These are phyloP conservation scores for Megaleporinus macrocephalus DNA, from an alignment of 2,113 vertebrate species.

Conservation along the genomic window DNA sequence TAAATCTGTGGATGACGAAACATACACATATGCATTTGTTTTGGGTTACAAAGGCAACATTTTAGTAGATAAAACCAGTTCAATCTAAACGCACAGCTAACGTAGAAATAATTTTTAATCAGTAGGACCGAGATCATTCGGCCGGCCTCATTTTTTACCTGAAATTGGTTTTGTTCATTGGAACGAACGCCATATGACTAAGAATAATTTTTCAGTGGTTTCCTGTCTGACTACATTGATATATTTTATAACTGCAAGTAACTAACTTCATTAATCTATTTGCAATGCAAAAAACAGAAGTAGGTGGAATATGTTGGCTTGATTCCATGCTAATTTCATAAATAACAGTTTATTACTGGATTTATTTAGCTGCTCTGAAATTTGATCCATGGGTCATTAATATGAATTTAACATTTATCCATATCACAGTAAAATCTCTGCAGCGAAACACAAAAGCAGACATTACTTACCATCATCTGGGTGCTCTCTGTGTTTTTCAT, in stretches of 20 bases:
- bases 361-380: too few species aligned
- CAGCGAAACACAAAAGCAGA: not conserved
- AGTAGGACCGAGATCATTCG: not conserved
- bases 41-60: not conserved
- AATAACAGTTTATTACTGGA: not conserved
- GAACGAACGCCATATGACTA: not conserved
- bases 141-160: not conserved
- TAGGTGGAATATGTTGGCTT: not conserved
- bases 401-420: too few species aligned
- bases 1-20: not conserved
- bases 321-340: not conserved
- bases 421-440: too few species aligned
- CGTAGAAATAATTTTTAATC: not conserved
- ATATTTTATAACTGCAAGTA: not conserved
- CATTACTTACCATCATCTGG: constrained; percentile 88
- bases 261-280: not conserved
- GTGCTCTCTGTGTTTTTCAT: constrained; percentile 96
- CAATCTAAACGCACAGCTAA: too few species aligned
- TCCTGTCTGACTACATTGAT: not conserved
- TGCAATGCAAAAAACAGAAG: not conserved
- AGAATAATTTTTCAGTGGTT: not conserved
- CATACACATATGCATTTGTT: not conserved
- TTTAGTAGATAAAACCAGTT: too few species aligned
- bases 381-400: not conserved
- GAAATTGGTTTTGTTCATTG: not conserved